phyloP scores from a whole-genome alignment of 1,140 invertebrate species.

The Mya arenaria region DNA sequence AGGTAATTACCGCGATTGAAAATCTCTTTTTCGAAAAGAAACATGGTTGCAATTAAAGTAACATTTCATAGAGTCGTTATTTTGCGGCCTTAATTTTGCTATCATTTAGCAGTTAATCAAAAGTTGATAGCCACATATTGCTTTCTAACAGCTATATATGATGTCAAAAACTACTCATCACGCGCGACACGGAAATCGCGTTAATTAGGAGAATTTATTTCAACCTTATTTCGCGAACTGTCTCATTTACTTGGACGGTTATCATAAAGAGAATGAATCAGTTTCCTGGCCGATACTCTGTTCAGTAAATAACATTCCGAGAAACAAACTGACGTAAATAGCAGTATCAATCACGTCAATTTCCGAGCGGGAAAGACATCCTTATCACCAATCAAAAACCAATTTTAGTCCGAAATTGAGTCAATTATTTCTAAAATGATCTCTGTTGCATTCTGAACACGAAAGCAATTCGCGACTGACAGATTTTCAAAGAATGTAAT shows the following conservation, averaged over 20 bases:
- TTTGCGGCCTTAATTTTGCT: too few species aligned
- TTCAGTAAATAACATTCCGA: conserved; percentile 49
- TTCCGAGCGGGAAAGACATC: conserved; percentile 48
- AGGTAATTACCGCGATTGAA: too few species aligned
- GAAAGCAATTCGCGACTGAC: conserved; percentile 34
- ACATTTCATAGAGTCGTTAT: too few species aligned
- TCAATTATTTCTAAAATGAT: conserved; percentile 58
- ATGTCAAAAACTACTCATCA: background rate
- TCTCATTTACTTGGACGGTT: conserved; percentile 39
- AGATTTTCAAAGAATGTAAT: conserved; percentile 51
- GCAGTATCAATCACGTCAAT: conserved; percentile 43
- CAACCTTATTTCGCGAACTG: background rate
- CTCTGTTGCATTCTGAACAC: conserved; percentile 45
- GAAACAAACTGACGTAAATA: conserved; percentile 53
- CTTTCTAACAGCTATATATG: background rate
- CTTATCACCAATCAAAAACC: conserved; percentile 59
- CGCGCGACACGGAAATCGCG: background rate
- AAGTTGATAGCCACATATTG: too few species aligned
- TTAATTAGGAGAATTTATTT: conserved; percentile 45
- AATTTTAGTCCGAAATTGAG: conserved; percentile 55
- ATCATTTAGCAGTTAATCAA: too few species aligned
- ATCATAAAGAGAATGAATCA: conserved; percentile 39
- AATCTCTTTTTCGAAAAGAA: too few species aligned
- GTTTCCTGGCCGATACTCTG: conserved; percentile 27
- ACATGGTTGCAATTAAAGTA: too few species aligned